Conservation (phyloP, 2,888 invertebrate genomes). For the Zygogramma bicolorata region DNA sequence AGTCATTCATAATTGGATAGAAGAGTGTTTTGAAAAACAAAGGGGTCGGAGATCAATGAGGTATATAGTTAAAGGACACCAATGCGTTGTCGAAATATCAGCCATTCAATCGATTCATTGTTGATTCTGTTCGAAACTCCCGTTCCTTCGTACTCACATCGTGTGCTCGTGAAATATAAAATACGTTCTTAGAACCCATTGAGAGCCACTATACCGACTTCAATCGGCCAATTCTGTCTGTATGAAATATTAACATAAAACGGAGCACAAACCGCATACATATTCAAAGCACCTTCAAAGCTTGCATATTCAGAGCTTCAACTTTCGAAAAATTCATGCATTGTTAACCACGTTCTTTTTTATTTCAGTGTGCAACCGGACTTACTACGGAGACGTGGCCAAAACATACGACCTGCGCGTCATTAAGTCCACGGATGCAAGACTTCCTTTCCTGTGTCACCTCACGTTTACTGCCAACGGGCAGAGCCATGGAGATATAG, state of each 20-base stretch:
- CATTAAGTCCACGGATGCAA: conserved; percentile 78
- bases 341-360: conserved; percentile 29
- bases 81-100: no score
- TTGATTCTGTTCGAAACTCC: not conserved
- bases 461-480: conserved; percentile 93
- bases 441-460: conserved; percentile 89
- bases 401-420: conserved; percentile 84
- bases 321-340: conserved; percentile 24
- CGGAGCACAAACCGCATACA: conserved; percentile 14
- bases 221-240: not conserved
- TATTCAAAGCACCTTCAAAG: conserved; percentile 3
- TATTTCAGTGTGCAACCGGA: conserved; percentile 84
- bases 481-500: conserved; percentile 87
- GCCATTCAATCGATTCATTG: not conserved
- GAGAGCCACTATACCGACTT: not conserved
- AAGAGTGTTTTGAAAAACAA: no score
- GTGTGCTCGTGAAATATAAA: not conserved
- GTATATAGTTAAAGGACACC: no score
- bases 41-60: no score
- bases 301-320: conserved; percentile 1
- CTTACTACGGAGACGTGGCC: conserved; percentile 90
- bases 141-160: not conserved
- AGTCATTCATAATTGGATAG: no score
- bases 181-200: not conserved
- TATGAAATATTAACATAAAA: not conserved